Conservation (phyloP, 2,888 invertebrate species). For the Habroteleia sp. region DNA sequence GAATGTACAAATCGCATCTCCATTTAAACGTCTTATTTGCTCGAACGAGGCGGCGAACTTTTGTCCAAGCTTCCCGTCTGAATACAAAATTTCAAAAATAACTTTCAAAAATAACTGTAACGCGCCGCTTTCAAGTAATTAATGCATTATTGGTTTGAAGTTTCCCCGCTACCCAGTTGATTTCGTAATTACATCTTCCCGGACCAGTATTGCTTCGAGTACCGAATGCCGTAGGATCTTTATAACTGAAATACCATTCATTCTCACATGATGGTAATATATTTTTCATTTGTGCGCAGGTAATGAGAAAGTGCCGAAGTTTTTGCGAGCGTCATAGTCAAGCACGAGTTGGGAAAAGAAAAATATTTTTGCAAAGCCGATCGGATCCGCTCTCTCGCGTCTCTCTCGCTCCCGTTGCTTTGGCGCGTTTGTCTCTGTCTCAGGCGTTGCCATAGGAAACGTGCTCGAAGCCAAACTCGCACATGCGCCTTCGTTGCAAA, state of each 20-base stretch:
- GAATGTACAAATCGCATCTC: not conserved
- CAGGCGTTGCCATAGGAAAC: slow-evolving; percentile 61
- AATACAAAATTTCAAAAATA: too few relatives aligned
- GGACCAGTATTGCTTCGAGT: slow-evolving; percentile 1
- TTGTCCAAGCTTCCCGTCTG: too few relatives aligned
- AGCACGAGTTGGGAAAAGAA: slow-evolving; percentile 5
- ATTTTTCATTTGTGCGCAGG: slow-evolving; percentile 4
- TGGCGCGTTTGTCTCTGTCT: not conserved
- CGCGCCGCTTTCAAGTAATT: too few relatives aligned
- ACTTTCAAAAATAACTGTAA: too few relatives aligned
- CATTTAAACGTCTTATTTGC: too few relatives aligned
- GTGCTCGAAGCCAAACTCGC: slow-evolving; percentile 31
- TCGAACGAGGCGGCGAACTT: too few relatives aligned
- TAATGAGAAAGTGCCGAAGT: slow-evolving; percentile 22
- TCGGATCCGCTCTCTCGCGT: slow-evolving; percentile 3
- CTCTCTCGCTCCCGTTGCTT: slow-evolving; percentile 2
- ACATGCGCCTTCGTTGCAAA: slow-evolving; percentile 57
- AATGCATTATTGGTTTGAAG: too few relatives aligned
- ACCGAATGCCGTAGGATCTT: not conserved
- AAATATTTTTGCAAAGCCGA: slow-evolving; percentile 42
- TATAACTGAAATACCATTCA: not conserved
- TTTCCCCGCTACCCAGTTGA: too few relatives aligned
- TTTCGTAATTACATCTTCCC: too few relatives aligned
- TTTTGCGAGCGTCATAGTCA: slow-evolving; percentile 1
- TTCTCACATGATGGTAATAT: not conserved